Base-by-base conservation (phyloP, 2,888 invertebrate genomes). In the Ferdinandea cuprea region DNA sequence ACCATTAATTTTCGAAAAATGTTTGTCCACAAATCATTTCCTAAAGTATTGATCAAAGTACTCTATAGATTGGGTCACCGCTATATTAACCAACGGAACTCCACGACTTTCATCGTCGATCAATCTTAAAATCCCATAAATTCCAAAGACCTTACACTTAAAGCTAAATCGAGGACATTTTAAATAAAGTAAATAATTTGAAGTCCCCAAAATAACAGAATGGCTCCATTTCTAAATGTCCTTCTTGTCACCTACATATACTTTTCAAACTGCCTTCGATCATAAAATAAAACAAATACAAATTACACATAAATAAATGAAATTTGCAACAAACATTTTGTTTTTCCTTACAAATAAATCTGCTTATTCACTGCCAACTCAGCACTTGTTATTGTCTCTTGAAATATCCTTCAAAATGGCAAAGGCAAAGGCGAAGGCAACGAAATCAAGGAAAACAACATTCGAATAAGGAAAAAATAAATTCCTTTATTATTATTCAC, bases 401-500 rank as follows among this genome's bases (percentile, higher is more conserved):
- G 11, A 40, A 56, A 21, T 8, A 37, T 69, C 61, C 54, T 56
- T 69, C 58, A 17, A 54, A 54, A 17, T 1, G 40, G 35, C n/a
- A n/a, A n/a, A n/a, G n/a, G n/a, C n/a, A n/a, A n/a, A 37, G 17
- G 7, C n/a, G 21, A 52, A 4, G 5, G 15, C 7, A 11, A 0
- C n/a, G 3, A 52, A 3, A 13, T 37, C 56, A 48, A 46, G 9
- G 28, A 25, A 37, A n/a, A n/a, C n/a, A 19, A 5, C 13, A 28
- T 15, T 42, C 32, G 15, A 48, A 50, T 52, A 48, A 40, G 8
- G 13, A 28, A 15, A 8, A 52, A 30, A 15, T n/a, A 44, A 61
- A 42, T 66, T 52, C 35, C 42, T 52, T 52, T 19, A 48, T 59
- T 68, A 54, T 44, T 69, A 69, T 69, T 61, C 37, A 37, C n/a